Evolutionary conservation across 2,113 vertebrate species (phyloP).

Genomic region (Nothoprocta perdicaria): DNA sequence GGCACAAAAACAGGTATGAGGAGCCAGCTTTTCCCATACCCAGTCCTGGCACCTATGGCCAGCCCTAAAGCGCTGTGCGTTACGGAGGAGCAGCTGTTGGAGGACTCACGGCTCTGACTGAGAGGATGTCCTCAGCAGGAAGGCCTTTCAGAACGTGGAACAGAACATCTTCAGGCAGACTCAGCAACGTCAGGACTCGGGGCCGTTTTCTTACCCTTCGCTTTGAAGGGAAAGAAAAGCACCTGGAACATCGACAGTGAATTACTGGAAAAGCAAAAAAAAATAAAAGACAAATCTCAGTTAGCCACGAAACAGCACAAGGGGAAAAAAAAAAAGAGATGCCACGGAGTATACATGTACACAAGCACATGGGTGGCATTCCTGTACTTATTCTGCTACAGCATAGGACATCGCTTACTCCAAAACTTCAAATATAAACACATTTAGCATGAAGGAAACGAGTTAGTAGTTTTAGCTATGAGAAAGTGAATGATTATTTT

Average conservation of each 20-base stretch:
- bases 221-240: slow-evolving; percentile 86
- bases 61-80: rapidly evolving
- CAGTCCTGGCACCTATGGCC: background rate
- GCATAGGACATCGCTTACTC: background rate
- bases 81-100: background rate
- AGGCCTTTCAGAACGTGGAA: slow-evolving; percentile 92
- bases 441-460: rapidly evolving
- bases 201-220: slow-evolving; percentile 86
- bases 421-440: background rate
- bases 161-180: slow-evolving; percentile 91
- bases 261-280: slow-evolving; percentile 72
- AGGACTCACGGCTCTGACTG: slow-evolving; percentile 89
- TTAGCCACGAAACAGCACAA: background rate
- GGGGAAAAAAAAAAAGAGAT: background rate
- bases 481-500: background rate
- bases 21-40: background rate
- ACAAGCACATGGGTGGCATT: background rate
- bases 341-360: rapidly evolving
- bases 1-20: background rate
- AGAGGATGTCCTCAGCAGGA: slow-evolving; percentile 90
- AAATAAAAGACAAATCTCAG: background rate
- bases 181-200: slow-evolving; percentile 83
- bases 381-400: background rate
- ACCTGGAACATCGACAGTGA: slow-evolving; percentile 94
- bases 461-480: background rate